These are phyloP conservation scores for Chlamydotis undulata DNA, from an alignment of 2,113 vertebrate species.

Conservation along the genomic window DNA sequence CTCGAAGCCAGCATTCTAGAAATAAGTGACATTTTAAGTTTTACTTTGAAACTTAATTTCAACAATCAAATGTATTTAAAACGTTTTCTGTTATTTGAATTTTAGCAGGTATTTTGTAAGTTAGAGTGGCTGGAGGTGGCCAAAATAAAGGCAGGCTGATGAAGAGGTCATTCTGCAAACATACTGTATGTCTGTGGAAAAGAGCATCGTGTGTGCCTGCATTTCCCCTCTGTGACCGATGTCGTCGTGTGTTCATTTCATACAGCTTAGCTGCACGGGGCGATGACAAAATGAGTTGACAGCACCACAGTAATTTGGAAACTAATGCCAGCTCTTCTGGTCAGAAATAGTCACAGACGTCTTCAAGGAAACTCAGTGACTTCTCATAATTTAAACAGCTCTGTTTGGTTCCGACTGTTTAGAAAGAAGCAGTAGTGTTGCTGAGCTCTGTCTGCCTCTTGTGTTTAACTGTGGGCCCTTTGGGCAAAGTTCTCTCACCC, in stretches of 20 bases:
- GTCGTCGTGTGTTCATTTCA: fast-evolving
- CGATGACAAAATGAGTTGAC: background rate
- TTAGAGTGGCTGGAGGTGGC: background rate
- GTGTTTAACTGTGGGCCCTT: background rate
- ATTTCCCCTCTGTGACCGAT: background rate
- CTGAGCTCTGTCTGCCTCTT: background rate
- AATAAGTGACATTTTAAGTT: background rate
- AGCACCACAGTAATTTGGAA: background rate
- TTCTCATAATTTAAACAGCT: background rate
- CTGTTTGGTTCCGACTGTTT: background rate
- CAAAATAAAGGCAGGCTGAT: background rate
- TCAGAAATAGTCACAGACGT: background rate
- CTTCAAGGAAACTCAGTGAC: background rate
- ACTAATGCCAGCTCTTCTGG: background rate
- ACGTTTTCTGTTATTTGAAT: background rate
- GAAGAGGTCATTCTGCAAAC: background rate
- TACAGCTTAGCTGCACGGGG: background rate
- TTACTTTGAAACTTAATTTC: background rate
- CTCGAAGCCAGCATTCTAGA: background rate
- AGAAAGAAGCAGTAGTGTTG: background rate
- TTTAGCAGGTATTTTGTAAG: background rate
- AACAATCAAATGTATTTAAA: background rate
- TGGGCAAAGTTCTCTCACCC: background rate
- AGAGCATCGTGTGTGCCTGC: fast-evolving
- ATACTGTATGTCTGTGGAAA: fast-evolving